These are phyloP conservation scores for Stomatorhinus walkeri DNA, from an alignment of 2,797 vertebrate species.

Conservation along the genomic window DNA sequence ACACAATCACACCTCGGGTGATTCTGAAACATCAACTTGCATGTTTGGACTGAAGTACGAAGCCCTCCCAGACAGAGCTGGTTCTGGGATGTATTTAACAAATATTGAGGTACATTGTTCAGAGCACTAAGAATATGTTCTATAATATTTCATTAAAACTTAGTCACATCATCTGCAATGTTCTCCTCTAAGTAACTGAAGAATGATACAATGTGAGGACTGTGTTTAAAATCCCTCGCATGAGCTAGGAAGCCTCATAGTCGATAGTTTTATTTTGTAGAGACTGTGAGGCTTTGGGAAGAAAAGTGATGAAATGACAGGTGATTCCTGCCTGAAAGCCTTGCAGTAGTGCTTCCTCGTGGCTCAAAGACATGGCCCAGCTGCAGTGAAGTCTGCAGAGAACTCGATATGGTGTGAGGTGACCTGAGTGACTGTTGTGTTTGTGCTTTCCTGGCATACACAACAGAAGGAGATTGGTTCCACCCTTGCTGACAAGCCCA, in stretches of 20 bases:
- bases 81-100: not conserved
- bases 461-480: not conserved
- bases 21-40: not conserved
- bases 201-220: not conserved
- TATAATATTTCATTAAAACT: not conserved
- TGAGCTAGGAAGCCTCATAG: not conserved
- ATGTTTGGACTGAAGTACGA: not conserved
- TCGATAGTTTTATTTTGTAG: not conserved
- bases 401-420: not conserved
- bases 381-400: not conserved
- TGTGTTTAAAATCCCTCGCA: not conserved
- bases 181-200: slow-evolving; percentile 5
- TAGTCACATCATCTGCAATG: not conserved
- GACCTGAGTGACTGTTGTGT: not conserved
- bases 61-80: not conserved
- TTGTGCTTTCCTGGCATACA: not conserved
- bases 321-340: not conserved
- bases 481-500: not conserved
- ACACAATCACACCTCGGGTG: not conserved
- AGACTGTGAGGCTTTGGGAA: not conserved
- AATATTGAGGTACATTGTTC: not conserved
- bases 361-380: not conserved
- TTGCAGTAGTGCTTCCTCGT: not conserved
- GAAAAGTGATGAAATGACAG: not conserved
- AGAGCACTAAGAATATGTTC: not conserved